phyloP scores from a whole-genome alignment of 1,140 invertebrate species.

The Drosophila kohkoa region DNA sequence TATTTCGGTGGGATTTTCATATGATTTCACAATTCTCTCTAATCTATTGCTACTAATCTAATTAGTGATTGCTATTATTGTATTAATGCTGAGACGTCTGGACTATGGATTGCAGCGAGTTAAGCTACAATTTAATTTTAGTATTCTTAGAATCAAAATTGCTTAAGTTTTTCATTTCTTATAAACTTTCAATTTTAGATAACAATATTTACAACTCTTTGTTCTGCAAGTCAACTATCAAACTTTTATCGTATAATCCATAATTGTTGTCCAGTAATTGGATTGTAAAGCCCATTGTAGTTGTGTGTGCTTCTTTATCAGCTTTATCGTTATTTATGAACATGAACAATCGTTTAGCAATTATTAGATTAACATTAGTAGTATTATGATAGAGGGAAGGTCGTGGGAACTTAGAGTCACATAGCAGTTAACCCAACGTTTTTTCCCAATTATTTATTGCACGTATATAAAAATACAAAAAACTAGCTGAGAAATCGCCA shows the following conservation, averaged over 20 bases:
- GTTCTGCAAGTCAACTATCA: background rate
- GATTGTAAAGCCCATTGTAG: constrained; percentile 1
- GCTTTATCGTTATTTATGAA: constrained; percentile 40
- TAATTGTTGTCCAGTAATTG: background rate
- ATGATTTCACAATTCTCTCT: constrained; percentile 28
- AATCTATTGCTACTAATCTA: constrained; percentile 32
- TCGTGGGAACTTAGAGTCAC: constrained; percentile 49
- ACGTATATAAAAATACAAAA: constrained; percentile 37
- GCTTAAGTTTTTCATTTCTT: background rate
- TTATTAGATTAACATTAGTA: constrained; percentile 57
- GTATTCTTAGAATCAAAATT: background rate
- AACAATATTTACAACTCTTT: background rate
- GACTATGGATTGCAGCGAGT: constrained; percentile 6
- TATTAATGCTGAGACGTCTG: background rate
- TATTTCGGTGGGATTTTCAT: background rate
- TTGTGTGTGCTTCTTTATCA: background rate
- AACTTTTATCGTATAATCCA: background rate
- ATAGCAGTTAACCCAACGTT: constrained; percentile 14
- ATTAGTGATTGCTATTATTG: constrained; percentile 15
- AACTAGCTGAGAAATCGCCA: constrained; percentile 53
- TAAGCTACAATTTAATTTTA: background rate
- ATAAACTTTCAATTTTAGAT: background rate
- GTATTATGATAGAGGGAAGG: constrained; percentile 38
- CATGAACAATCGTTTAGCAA: constrained; percentile 32
- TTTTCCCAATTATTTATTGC: constrained; percentile 54